These are phyloP conservation scores for Tetragnatha versicolor DNA, from an alignment of 1,140 invertebrate genomes.

Conservation along the genomic window DNA sequence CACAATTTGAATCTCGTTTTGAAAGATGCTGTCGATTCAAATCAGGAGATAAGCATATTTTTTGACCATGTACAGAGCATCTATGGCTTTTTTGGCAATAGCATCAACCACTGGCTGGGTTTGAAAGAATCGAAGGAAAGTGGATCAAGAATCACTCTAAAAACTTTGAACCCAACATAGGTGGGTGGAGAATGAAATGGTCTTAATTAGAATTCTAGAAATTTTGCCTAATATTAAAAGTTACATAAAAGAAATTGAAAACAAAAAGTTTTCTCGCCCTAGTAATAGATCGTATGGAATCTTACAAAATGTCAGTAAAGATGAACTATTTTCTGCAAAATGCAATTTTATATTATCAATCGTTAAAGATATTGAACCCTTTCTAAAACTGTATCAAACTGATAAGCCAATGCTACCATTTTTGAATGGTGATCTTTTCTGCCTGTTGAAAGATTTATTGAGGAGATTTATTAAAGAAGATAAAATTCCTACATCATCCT, in stretches of 20 bases:
- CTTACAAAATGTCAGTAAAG: neutral
- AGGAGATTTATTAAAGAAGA: constrained; percentile 13
- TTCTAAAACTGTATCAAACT: constrained; percentile 11
- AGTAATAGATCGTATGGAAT: neutral
- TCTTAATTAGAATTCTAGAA: neutral
- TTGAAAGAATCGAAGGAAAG: no score
- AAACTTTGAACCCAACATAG: neutral
- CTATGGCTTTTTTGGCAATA: no score
- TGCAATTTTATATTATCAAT: neutral
- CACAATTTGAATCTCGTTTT: no score
- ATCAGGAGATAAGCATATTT: no score
- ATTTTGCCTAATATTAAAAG: neutral
- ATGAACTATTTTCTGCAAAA: constrained; percentile 14
- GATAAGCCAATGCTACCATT: constrained; percentile 19
- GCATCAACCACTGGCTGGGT: no score
- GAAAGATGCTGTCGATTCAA: no score
- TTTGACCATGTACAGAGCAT: no score
- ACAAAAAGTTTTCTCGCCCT: neutral
- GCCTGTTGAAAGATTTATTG: neutral
- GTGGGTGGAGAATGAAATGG: neutral
- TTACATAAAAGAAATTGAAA: constrained; percentile 8
- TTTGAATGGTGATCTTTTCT: neutral
- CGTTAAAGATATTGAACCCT: constrained; percentile 3
- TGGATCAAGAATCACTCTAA: neutral
- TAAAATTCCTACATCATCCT: neutral